Conservation (phyloP, 2,888 invertebrate species). For the Trachelus troglodyta region DNA sequence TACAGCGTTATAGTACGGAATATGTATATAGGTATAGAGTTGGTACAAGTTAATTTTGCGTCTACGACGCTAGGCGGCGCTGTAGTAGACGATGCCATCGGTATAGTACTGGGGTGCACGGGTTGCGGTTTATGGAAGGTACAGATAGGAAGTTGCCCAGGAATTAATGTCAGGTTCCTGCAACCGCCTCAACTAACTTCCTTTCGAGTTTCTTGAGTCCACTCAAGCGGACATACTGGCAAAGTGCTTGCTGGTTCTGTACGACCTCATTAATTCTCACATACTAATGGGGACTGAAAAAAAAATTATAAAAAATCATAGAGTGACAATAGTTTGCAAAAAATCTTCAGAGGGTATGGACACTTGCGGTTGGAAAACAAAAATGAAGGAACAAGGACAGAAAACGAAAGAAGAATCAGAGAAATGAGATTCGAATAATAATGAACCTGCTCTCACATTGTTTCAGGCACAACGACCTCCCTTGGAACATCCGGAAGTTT, state of each 20-base stretch:
- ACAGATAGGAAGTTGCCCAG: background rate
- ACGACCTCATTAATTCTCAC: background rate
- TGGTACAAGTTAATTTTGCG: background rate
- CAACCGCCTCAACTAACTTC: background rate
- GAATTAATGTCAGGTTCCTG: background rate
- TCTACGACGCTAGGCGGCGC: background rate
- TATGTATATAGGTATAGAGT: background rate
- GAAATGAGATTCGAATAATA: background rate
- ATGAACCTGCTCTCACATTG: background rate
- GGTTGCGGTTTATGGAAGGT: background rate
- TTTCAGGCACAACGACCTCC: constrained; percentile 87
- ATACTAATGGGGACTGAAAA: background rate
- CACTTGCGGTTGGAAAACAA: background rate
- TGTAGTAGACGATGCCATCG: background rate
- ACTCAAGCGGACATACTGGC: background rate
- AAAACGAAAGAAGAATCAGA: background rate
- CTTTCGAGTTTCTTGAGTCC: background rate
- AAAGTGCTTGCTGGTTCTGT: background rate
- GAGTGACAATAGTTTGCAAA: background rate
- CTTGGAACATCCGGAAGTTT: constrained; percentile 92
- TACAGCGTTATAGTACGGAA: background rate
- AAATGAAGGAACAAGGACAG: background rate
- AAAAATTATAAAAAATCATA: background rate
- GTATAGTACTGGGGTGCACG: background rate
- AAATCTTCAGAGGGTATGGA: background rate